These are phyloP conservation scores for Parthenolecanium corni DNA, from an alignment of 2,888 invertebrate genomes.

Conservation along the genomic window DNA sequence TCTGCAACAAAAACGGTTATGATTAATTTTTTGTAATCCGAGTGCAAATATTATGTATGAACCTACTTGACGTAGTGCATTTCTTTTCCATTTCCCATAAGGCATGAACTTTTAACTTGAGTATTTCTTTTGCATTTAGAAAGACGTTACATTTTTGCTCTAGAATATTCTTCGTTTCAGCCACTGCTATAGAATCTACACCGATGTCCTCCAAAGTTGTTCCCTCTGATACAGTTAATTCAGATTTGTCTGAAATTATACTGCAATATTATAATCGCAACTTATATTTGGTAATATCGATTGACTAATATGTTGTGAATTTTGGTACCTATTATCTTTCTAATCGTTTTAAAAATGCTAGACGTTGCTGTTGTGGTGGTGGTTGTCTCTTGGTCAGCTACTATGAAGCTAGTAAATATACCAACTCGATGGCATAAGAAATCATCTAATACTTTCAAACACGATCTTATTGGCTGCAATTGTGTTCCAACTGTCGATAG, in stretches of 20 bases:
- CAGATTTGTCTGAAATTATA: not conserved
- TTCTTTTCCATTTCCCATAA: conserved; percentile 34
- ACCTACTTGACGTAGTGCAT: not conserved
- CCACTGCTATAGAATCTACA: conserved; percentile 93
- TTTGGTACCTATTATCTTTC: not conserved
- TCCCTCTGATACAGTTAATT: conserved; percentile 34
- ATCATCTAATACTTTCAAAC: conserved; percentile 52
- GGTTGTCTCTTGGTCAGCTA: not conserved
- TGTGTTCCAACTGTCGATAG: conserved; percentile 54
- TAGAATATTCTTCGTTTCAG: conserved; percentile 84
- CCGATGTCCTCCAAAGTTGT: conserved; percentile 77
- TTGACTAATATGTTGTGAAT: not conserved
- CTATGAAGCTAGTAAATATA: conserved; percentile 43
- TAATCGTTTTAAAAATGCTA: not conserved
- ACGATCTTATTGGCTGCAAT: conserved; percentile 73
- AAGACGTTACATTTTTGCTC: conserved; percentile 79
- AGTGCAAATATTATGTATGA: too few species aligned
- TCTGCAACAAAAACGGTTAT: not conserved
- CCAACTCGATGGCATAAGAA: conserved; percentile 55
- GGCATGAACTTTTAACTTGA: conserved; percentile 61
- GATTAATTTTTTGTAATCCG: not conserved
- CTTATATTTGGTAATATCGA: conserved; percentile 40
- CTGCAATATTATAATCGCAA: not conserved
- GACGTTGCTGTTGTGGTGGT: not conserved
- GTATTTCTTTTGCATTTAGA: conserved; percentile 72